These are phyloP conservation scores for Eufriesea mexicana DNA, from an alignment of 1,140 invertebrate species.

Conservation along the genomic window DNA sequence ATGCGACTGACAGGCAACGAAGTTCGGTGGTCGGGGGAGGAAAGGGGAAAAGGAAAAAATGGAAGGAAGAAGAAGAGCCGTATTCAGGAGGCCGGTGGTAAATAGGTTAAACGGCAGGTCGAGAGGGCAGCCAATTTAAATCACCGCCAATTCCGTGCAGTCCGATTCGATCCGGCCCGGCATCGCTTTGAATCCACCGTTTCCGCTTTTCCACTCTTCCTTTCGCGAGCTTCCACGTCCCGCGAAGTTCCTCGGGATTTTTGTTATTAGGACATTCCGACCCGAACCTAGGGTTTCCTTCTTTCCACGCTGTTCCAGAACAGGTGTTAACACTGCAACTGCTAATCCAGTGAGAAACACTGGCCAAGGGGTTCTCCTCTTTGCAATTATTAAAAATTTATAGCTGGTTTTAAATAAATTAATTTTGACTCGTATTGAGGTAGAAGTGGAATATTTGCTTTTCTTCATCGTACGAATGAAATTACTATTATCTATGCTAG, in stretches of 20 bases:
- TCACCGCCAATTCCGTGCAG: slow-evolving; percentile 62
- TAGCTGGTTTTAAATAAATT: too few species aligned
- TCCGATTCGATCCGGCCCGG: slow-evolving; percentile 52
- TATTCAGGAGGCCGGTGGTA: slow-evolving; percentile 57
- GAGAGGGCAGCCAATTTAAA: slow-evolving; percentile 71
- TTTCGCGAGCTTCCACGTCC: not conserved
- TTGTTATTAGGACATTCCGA: not conserved
- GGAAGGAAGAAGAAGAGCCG: slow-evolving; percentile 15
- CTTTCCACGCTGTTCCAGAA: too few species aligned
- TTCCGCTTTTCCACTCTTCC: slow-evolving; percentile 8
- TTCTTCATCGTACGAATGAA: too few species aligned
- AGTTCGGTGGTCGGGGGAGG: slow-evolving; percentile 8
- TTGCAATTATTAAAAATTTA: too few species aligned
- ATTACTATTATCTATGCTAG: too few species aligned
- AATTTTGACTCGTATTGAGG: too few species aligned
- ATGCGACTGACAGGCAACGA: slow-evolving; percentile 58
- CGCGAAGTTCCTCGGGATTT: not conserved
- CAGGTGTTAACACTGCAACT: too few species aligned
- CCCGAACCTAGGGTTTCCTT: not conserved
- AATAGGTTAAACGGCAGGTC: slow-evolving; percentile 70
- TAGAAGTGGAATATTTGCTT: too few species aligned
- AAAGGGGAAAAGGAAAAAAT: not conserved
- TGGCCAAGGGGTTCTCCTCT: too few species aligned
- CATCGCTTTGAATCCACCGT: slow-evolving; percentile 48
- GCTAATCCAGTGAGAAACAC: too few species aligned